phyloP scores from a whole-genome alignment of 2,113 vertebrate genomes.

The Megatriorchis doriae region DNA sequence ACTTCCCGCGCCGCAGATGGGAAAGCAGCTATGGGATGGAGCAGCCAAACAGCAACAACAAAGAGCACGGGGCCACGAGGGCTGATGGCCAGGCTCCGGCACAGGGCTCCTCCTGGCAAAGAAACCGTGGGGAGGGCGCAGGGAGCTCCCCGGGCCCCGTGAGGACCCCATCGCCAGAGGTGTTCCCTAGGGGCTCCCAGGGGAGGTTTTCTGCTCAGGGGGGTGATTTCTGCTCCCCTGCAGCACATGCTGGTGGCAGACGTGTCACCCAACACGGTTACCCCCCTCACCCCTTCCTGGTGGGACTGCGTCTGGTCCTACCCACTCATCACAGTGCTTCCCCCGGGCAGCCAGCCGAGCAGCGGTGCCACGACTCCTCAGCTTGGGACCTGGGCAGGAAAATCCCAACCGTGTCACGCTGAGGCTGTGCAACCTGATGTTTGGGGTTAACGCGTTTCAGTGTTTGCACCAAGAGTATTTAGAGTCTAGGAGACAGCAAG shows the following conservation, averaged over 20 bases:
- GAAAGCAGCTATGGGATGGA: background rate
- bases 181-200: background rate
- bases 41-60: background rate
- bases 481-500: background rate
- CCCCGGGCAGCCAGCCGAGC: background rate
- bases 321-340: background rate
- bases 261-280: background rate
- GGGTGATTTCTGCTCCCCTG: background rate
- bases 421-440: background rate
- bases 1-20: fast-evolving
- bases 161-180: no score
- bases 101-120: no score
- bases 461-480: fast-evolving
- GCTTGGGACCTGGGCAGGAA: background rate
- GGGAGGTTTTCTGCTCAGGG: background rate
- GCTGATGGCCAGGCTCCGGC: no score
- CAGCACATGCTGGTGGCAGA: no score
- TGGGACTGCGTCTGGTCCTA: background rate
- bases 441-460: fast-evolving
- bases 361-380: background rate
- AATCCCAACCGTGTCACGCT: background rate
- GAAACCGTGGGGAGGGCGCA: fast-evolving
- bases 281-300: background rate
- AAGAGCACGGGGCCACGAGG: fast-evolving
- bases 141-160: fast-evolving